Evolutionary conservation across 2,797 vertebrate genomes (phyloP), one percentile per base, ranked within the genome.

Genomic region (Centropyge bicolor): DNA sequence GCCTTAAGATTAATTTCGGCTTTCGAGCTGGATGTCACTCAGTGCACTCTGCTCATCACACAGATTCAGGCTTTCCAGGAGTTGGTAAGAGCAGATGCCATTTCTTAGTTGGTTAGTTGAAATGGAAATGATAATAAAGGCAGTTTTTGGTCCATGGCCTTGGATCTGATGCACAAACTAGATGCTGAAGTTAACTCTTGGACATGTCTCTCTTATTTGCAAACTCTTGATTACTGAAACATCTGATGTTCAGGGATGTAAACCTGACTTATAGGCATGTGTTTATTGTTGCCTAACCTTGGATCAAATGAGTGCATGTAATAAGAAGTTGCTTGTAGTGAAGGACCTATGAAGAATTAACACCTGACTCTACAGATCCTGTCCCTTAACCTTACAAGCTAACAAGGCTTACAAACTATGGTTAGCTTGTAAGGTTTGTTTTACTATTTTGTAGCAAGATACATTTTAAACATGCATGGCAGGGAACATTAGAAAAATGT

Each of bases 111-210:
- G 52, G 81, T 72, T 68, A 65, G 57, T 24, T 60, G 31, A 81
- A 66, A 73, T 56, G 52, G 54, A 85, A 76, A 82, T 80, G 46
- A 81, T 76, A 56, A 61, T 64, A 74, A 82, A 79, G 77, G 60
- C 51, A 49, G 48, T 54, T 16, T 74, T 78, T 64, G 55, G 67
- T 81, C 64, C 73, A 60, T 57, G 74, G 57, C 66, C n/a, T 27
- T 43, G n/a, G 55, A 76, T 46, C n/a, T 76, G 71, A 63, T 74
- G 60, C 71, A 62, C 40, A 19, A n/a, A n/a, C n/a, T n/a, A n/a
- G n/a, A n/a, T n/a, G n/a, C n/a, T n/a, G n/a, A n/a, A n/a, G n/a
- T n/a, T n/a, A n/a, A n/a, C n/a, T n/a, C n/a, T n/a, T n/a, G n/a
- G n/a, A n/a, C n/a, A n/a, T n/a, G n/a, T n/a, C n/a, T n/a, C n/a